These are phyloP conservation scores for Lepidotrigona ventralis DNA, from an alignment of 1,140 invertebrate genomes.

Conservation along the genomic window DNA sequence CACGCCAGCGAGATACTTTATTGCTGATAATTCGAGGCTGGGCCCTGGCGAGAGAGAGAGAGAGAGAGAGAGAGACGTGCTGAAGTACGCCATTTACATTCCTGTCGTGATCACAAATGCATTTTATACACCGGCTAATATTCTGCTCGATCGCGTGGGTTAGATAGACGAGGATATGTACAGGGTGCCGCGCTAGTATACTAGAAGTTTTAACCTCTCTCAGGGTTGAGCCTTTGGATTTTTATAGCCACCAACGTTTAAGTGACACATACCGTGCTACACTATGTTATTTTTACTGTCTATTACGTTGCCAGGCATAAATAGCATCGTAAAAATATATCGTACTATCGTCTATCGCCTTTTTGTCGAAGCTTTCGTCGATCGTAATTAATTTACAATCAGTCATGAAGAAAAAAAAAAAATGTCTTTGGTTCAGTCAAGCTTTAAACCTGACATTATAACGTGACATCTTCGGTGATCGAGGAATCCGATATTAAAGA, in stretches of 20 bases:
- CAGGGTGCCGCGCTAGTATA: constrained; percentile 13
- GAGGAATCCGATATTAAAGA: background rate
- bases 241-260: background rate
- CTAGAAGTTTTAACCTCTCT: background rate
- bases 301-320: background rate
- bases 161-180: constrained; percentile 58
- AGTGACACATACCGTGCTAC: background rate
- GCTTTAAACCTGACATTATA: background rate
- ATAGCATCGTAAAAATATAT: background rate
- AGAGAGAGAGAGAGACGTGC: constrained; percentile 29
- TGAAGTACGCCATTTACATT: constrained; percentile 62
- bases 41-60: background rate
- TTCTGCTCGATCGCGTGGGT: constrained; percentile 62
- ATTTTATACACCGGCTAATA: constrained; percentile 65
- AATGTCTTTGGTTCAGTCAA: background rate
- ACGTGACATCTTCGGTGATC: background rate
- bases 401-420: background rate
- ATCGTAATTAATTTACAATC: background rate
- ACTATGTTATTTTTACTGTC: background rate
- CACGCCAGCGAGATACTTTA: constrained; percentile 60
- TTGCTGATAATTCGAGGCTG: constrained; percentile 60
- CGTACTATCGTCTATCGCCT: background rate
- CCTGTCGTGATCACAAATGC: constrained; percentile 63
- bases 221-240: background rate
- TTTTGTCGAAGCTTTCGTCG: background rate